Evolutionary conservation across 2,888 invertebrate species (phyloP).

Genomic region (Agonum fuliginosum): DNA sequence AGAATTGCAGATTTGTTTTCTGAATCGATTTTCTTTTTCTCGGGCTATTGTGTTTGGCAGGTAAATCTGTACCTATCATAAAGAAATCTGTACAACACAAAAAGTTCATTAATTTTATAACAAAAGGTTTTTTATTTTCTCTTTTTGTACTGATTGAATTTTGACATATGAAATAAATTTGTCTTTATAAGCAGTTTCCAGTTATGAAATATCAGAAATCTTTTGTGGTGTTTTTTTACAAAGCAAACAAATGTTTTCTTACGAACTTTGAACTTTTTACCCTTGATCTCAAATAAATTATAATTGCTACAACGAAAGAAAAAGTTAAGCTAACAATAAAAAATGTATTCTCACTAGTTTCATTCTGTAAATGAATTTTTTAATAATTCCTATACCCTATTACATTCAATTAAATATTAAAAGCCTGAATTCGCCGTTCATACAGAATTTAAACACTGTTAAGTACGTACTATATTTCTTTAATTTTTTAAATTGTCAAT

Average conservation of each 20-base stretch:
- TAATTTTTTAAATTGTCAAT: too few relatives aligned
- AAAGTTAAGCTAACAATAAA: neutral
- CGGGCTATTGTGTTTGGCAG: neutral
- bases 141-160: neutral
- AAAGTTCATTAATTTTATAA: neutral
- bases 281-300: neutral
- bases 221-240: too few relatives aligned
- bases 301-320: neutral
- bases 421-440: too few relatives aligned
- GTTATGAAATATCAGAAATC: too few relatives aligned
- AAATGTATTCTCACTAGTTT: neutral
- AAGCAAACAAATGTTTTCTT: neutral
- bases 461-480: too few relatives aligned
- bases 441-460: too few relatives aligned
- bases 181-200: neutral
- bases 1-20: neutral
- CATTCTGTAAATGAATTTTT: too few relatives aligned
- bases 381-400: too few relatives aligned
- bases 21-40: constrained; percentile 6
- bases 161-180: neutral
- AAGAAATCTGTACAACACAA: neutral
- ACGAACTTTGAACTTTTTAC: neutral
- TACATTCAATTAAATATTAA: too few relatives aligned
- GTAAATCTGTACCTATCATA: neutral
- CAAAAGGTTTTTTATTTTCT: neutral